Evolutionary conservation across 2,113 vertebrate species (phyloP), one percentile per base, ranked within the genome.

Genomic region (Crotalus horridus): DNA sequence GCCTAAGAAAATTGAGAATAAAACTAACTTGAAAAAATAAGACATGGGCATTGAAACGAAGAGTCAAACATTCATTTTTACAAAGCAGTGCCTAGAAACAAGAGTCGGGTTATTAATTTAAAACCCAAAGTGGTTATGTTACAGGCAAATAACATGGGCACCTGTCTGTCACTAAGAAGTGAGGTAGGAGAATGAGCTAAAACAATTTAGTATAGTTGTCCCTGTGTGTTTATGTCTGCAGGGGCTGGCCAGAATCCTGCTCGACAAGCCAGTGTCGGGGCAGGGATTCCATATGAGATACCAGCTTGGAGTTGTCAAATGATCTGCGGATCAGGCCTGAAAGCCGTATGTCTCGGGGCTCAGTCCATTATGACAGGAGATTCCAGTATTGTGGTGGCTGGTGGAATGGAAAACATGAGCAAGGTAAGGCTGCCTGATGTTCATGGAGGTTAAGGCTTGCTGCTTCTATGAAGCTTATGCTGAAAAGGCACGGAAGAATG

Each of bases 341-440:
- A 99, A 94, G 98, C 99, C 0, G 98, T 99, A 21, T 99, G 98
- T 91, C 97, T 99, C 13, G 99, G 98, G 86, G 98, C 98, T 89
- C 99, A 99, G 97, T 98, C 99, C 85, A 98, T 99, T 93, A 95
- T 96, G 94, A 87, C 39, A 0, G 99, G 98, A 85, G 99, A 99
- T 85, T 97, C 99, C 88, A 97, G 95, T 85, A 95, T 99, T 8
- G 99, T 99, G 94, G 98, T 99, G 0, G 99, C 99, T 46, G 99
- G 99, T 53, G 99, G 99, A 94, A 99, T 99, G 99, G 99, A 99
- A 94, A 99, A 96, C 51, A 99, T 99, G 99, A 99, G 99, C 97
- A 98, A 97, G 98, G 99, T 99, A 95, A 95, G 96, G 61, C 89
- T 26, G n/a, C 33, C 29, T 54, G 24, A 12, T 58, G 24, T 85